These are phyloP conservation scores for Drosophila triauraria DNA, from an alignment of 1,140 invertebrate genomes.

Conservation along the genomic window DNA sequence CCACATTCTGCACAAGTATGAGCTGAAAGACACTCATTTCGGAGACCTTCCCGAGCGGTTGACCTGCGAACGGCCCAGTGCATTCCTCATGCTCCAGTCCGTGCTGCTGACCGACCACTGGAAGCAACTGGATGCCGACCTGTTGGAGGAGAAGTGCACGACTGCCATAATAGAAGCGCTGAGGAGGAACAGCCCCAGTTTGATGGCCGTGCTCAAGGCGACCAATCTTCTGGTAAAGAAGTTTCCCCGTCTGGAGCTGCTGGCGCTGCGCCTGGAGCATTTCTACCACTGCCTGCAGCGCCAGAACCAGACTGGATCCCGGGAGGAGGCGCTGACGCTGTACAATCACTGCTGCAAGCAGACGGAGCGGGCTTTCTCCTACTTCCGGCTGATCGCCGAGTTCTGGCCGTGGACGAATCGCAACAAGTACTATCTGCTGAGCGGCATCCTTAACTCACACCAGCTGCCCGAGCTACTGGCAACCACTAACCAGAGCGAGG, in stretches of 20 bases:
- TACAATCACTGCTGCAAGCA: constrained; percentile 64
- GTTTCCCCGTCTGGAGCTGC: constrained; percentile 56
- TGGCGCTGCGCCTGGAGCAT: constrained; percentile 55
- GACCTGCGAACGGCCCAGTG: constrained; percentile 31
- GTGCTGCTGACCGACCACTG: constrained; percentile 68
- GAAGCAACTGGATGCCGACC: constrained; percentile 40
- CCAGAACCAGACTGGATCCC: constrained; percentile 59
- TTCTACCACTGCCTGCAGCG: constrained; percentile 80
- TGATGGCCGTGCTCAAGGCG: constrained; percentile 68
- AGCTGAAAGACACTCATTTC: constrained; percentile 58
- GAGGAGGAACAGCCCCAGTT: constrained; percentile 41
- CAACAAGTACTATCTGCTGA: constrained; percentile 77
- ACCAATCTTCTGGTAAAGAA: constrained; percentile 72
- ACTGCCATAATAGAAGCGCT: constrained; percentile 56
- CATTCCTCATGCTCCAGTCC: constrained; percentile 62
- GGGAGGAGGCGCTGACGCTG: constrained; percentile 69
- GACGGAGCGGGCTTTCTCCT: constrained; percentile 38
- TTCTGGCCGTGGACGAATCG: constrained; percentile 84
- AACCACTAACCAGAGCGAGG: constrained; percentile 29
- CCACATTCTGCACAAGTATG: constrained; percentile 64
- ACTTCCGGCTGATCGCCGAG: constrained; percentile 65
- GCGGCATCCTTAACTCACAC: constrained; percentile 68
- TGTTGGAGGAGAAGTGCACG: constrained; percentile 51
- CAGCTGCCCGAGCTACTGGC: constrained; percentile 50
- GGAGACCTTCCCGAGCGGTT: constrained; percentile 27